Evolutionary conservation across 2,113 vertebrate genomes (phyloP), one percentile per base, ranked within the genome.

Genomic region (Xenopus borealis): DNA sequence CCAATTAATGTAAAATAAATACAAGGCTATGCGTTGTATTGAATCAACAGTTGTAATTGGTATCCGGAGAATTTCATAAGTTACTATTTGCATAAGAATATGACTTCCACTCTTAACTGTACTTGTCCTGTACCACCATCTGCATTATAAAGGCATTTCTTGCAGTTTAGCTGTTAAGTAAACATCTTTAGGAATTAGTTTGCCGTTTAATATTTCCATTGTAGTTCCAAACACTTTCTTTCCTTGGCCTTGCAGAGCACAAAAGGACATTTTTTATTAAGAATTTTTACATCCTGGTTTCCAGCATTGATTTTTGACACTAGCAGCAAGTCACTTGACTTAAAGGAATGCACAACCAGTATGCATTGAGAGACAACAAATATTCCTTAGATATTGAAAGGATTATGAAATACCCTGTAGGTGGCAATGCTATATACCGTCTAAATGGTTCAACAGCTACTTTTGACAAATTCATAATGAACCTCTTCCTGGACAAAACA

Each of bases 361-460:
- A 75, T 17, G 12, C 61, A 16, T 55, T 57, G 17, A 78, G 72
- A 61, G 73, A 57, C 78, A 72, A 78, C 77, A 78, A 83, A 79
- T 27, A 76, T 76, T 76, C 62, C 27, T 68, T 1, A 0, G 27
- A 72, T 67, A 40, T 47, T 3, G 14, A 12, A n/a, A 62, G 27
- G 66, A 57, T 75, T 72, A 69, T 71, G 27, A 72, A 67, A 72
- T 47, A 78, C 66, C 17, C 55, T 53, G 68, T 65, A 82, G 33
- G 10, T 5, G 3, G 0, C 68, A 72, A 53, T n/a, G n/a, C n/a
- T n/a, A n/a, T n/a, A n/a, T n/a, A n/a, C n/a, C n/a, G n/a, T n/a
- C n/a, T n/a, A n/a, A n/a, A n/a, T n/a, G n/a, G n/a, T n/a, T n/a
- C n/a, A n/a, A n/a, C n/a, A n/a, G n/a, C n/a, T n/a, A n/a, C n/a